Percentiles rank a stretch among this genome's conserved stretches.
These are phyloP conservation scores for Synanthedon andrenaeformis DNA, from an alignment of 2,888 invertebrate genomes.

Conservation along the genomic window DNA sequence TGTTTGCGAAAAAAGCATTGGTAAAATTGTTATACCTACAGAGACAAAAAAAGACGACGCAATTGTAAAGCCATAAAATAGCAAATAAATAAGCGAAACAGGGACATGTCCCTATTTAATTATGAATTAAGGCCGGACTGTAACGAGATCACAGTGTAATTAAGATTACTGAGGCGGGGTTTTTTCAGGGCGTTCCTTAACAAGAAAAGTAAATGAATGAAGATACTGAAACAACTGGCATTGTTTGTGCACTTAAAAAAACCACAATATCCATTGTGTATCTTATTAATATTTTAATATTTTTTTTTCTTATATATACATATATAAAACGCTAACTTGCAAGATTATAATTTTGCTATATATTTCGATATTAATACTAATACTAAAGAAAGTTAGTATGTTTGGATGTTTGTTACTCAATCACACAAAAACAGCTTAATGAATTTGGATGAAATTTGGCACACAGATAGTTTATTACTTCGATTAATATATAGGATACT, in stretches of 20 bases:
- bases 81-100: constrained; percentile 58
- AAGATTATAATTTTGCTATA: too few species aligned
- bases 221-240: constrained; percentile 30
- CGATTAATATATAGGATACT: too few species aligned
- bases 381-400: too few species aligned
- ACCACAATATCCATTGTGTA: neutral
- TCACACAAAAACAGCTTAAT: too few species aligned
- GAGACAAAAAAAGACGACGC: constrained; percentile 32
- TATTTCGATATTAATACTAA: too few species aligned
- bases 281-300: too few species aligned
- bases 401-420: too few species aligned
- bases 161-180: constrained; percentile 64
- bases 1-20: constrained; percentile 41
- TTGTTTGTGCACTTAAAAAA: constrained; percentile 6
- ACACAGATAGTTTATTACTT: too few species aligned
- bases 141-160: constrained; percentile 69
- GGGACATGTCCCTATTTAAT: constrained; percentile 65
- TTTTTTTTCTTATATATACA: too few species aligned
- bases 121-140: constrained; percentile 64
- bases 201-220: constrained; percentile 52
- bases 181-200: constrained; percentile 44
- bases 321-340: too few species aligned
- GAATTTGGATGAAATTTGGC: too few species aligned
- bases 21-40: constrained; percentile 35
- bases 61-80: constrained; percentile 60